A percentile compares a stretch with the other conserved stretches of the same genome.
These are phyloP conservation scores for Hypolimnas misippus DNA, from an alignment of 2,888 invertebrate genomes.

Conservation along the genomic window DNA sequence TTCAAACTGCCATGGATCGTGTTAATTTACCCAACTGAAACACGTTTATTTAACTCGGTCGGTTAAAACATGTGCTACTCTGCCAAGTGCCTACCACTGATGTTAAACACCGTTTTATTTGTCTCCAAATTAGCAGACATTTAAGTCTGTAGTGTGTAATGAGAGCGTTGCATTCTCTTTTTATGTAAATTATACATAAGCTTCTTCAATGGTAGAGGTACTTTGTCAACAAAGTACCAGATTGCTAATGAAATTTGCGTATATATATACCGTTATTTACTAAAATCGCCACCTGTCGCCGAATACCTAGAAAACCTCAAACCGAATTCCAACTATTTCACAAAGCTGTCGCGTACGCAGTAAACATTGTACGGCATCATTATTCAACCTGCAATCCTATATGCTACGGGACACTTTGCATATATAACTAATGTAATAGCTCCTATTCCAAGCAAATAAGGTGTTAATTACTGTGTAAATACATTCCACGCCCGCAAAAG, in stretches of 20 bases:
- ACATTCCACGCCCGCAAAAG: conserved; percentile 44
- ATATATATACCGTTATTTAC: conserved; percentile 29
- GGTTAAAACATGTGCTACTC: conserved; percentile 50
- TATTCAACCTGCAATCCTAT: conserved; percentile 64
- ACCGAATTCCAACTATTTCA: conserved; percentile 61
- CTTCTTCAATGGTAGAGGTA: background rate
- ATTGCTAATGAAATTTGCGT: background rate
- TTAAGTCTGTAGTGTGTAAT: background rate
- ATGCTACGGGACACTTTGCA: conserved; percentile 39
- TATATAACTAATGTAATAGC: conserved; percentile 20
- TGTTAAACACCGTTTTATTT: conserved; percentile 68
- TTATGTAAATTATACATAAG: background rate
- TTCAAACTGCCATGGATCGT: conserved; percentile 55
- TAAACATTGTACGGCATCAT: conserved; percentile 66
- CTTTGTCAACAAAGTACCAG: background rate
- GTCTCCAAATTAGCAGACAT: conserved; percentile 56
- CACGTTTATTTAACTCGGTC: conserved; percentile 55
- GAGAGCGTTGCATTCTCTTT: conserved; percentile 7
- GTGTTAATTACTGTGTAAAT: conserved; percentile 49
- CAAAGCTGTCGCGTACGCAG: conserved; percentile 59
- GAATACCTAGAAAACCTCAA: conserved; percentile 44
- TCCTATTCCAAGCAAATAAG: conserved; percentile 48
- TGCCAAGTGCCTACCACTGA: conserved; percentile 50
- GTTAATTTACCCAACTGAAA: conserved; percentile 54
- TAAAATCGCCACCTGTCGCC: conserved; percentile 39